A percentile compares a stretch with the other conserved stretches of the same genome.
Evolutionary conservation across 2,888 invertebrate species (phyloP).

Genomic region (Tachina grossa): DNA sequence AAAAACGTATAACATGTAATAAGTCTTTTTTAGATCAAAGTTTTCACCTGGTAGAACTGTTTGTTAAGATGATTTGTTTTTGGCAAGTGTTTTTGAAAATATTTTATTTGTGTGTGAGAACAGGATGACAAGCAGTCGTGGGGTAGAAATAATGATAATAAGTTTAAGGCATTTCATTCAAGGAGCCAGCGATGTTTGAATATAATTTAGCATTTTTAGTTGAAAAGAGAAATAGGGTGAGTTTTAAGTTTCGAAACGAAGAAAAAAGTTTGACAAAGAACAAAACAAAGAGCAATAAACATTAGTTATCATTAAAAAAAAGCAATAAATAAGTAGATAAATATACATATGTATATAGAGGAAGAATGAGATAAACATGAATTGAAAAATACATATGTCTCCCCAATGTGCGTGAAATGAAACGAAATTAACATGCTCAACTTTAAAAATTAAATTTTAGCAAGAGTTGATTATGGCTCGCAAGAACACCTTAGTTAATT

Average conservation of each 20-base stretch:
- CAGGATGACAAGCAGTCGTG: conserved; percentile 43
- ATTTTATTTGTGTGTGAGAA: not conserved
- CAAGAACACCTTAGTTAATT: too few relatives aligned
- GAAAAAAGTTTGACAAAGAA: conserved; percentile 41
- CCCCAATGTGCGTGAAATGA: not conserved
- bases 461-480: too few relatives aligned
- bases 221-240: conserved; percentile 21
- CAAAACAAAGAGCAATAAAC: conserved; percentile 44
- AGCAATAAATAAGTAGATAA: not conserved
- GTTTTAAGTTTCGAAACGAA: conserved; percentile 30
- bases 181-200: conserved; percentile 31
- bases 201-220: conserved; percentile 32
- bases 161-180: conserved; percentile 23
- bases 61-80: conserved; percentile 52
- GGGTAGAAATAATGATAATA: conserved; percentile 6
- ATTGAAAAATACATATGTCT: too few relatives aligned
- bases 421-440: conserved; percentile 10
- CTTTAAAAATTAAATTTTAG: too few relatives aligned
- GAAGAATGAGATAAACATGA: not conserved
- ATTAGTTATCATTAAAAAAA: conserved; percentile 45
- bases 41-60: conserved; percentile 75
- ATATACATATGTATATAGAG: too few relatives aligned
- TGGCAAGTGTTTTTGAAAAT: conserved; percentile 36
- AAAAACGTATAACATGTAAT: conserved; percentile 50
- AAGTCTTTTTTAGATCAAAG: conserved; percentile 49